Evolutionary conservation across 1,140 invertebrate genomes (phyloP), one percentile per base, ranked within the genome.

Genomic region (Cepaea nemoralis): DNA sequence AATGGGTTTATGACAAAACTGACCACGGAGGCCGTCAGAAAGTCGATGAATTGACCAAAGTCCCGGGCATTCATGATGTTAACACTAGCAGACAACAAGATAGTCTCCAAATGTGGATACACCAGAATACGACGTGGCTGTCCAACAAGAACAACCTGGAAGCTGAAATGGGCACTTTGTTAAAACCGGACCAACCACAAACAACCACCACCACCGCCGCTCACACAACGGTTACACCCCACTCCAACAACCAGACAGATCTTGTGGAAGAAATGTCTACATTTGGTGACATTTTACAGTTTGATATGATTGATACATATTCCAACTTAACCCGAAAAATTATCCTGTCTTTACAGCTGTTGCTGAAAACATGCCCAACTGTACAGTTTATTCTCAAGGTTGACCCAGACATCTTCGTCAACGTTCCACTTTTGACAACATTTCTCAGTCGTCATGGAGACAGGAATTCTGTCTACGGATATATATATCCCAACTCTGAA

Each of bases 321-420:
- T 27, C 31, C 12, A 80, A 80, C 33, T 48, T 80, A 22, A 80
- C 78, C 0, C 37, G 78, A 31, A 80, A 80, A 55, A 35, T 80
- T 5, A 50, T 80, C n/a, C 55, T 80, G 48, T 63, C 42, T 1
- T 71, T 80, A 12, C 27, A 73, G 24, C 73, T 71, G 59, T 24
- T 42, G 3, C 14, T 50, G 1, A 33, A 77, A 8, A 22, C 42
- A 39, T 75, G 80, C 48, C 40, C 59, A 2, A 37, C 40, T 22
- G 95, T 94, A 0, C 82, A 81, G 77, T 92, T 87, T 81, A 83
- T 93, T 33, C 81, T 93, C 55, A 93, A 93, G 86, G 90, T 90
- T 1, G 93, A 93, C 83, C 93, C 93, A 70, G 93, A 93, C 83
- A 92, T 92, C 77, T 93, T 93, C 84, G 87, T 93, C 2, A 92